Conservation (phyloP, 2,113 vertebrate species). For the Plecturocebus donacophilus region DNA sequence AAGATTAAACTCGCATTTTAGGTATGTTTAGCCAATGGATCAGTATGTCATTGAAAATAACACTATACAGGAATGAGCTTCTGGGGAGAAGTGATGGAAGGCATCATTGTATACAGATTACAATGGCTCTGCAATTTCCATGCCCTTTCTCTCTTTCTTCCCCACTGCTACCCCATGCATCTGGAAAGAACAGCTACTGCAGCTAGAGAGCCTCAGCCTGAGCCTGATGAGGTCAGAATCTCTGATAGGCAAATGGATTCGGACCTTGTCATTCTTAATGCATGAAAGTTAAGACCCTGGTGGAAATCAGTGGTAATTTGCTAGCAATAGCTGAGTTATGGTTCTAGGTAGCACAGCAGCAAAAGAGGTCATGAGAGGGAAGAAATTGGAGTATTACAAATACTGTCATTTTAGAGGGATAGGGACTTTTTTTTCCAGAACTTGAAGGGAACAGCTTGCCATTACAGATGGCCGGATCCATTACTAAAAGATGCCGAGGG, state of each 20-base stretch:
- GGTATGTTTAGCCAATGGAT: neutral
- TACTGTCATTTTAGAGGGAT: neutral
- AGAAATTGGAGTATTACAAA: neutral
- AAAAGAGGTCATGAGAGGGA: neutral
- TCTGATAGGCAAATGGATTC: neutral
- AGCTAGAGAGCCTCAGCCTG: neutral
- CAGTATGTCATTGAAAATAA: neutral
- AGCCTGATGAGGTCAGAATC: neutral
- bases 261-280: neutral
- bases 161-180: neutral
- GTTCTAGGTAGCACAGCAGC: neutral
- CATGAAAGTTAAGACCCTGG: neutral
- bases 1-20: neutral
- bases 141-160: neutral
- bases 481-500: neutral
- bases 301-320: neutral
- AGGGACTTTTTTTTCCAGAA: neutral
- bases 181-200: neutral
- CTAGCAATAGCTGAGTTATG: neutral
- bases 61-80: neutral
- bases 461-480: neutral
- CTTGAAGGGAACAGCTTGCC: neutral
- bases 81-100: neutral
- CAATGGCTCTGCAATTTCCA: neutral
- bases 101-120: neutral